Percentiles rank a stretch among this genome's conserved stretches.
These are phyloP conservation scores for Haliclona indistincta DNA, from an alignment of 37 sponge, comb jelly and placozoan genomes.

Conservation along the genomic window DNA sequence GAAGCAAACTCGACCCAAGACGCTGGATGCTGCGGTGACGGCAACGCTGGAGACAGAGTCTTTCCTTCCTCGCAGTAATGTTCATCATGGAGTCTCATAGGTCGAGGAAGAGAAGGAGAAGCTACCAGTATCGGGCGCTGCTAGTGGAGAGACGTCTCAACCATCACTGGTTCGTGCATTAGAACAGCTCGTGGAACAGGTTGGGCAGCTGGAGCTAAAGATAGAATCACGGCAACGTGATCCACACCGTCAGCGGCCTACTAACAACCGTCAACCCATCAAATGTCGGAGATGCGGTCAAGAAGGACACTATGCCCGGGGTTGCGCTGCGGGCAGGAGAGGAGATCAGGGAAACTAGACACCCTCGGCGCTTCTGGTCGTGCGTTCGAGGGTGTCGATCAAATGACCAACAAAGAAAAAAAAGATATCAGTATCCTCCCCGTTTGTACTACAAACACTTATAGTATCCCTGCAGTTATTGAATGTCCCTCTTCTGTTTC, in stretches of 20 bases:
- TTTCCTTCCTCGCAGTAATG: too few relatives aligned
- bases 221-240: too few relatives aligned
- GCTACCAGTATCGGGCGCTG: too few relatives aligned
- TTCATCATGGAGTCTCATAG: too few relatives aligned
- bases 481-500: too few relatives aligned
- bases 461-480: slow-evolving; percentile 1
- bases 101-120: too few relatives aligned
- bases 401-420: slow-evolving; percentile 17
- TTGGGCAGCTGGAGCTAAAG: too few relatives aligned
- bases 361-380: slow-evolving; percentile 27
- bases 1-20: slow-evolving; percentile 1
- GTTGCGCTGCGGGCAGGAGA: slow-evolving; percentile 8
- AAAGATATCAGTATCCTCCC: background rate
- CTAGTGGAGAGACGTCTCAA: too few relatives aligned
- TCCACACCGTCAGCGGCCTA: too few relatives aligned
- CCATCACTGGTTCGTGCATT: too few relatives aligned
- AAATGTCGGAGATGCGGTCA: slow-evolving; percentile 42
- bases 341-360: slow-evolving; percentile 32
- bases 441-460: slow-evolving; percentile 1
- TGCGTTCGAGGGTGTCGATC: slow-evolving; percentile 12
- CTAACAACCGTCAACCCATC: too few relatives aligned
- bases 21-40: slow-evolving; percentile 23
- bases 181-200: too few relatives aligned
- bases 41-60: slow-evolving; percentile 31
- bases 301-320: slow-evolving; percentile 33